Percentiles rank a stretch among this genome's conserved stretches.
These are phyloP conservation scores for Acanthoscelides obtectus DNA, from an alignment of 2,888 invertebrate genomes.

Conservation along the genomic window DNA sequence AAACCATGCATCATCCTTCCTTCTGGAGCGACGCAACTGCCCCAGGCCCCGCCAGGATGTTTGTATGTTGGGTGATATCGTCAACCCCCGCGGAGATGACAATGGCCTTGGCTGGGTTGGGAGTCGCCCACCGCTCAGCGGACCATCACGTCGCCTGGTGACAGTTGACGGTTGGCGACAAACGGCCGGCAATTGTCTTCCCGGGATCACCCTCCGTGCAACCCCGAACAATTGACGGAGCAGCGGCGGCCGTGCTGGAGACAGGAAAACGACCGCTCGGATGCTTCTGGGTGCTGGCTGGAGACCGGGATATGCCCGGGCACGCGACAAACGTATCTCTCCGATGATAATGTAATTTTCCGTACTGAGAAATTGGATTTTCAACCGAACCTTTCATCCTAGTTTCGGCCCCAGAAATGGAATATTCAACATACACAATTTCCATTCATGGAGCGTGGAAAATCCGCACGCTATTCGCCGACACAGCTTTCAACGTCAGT, in stretches of 20 bases:
- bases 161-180: background rate
- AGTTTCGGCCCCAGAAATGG: no score
- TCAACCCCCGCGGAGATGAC: background rate
- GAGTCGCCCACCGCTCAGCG: background rate
- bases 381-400: no score
- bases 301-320: background rate
- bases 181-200: conserved; percentile 5
- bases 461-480: no score
- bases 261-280: background rate
- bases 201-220: conserved; percentile 37
- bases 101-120: background rate
- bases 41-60: background rate
- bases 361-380: no score
- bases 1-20: no score
- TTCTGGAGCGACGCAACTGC: background rate
- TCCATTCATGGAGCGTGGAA: no score
- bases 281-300: background rate
- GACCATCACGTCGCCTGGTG: background rate
- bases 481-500: no score
- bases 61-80: background rate
- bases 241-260: conserved; percentile 16
- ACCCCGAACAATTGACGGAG: conserved; percentile 26
- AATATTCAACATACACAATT: no score
- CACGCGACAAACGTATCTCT: background rate
- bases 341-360: no score